Base-by-base conservation (phyloP, 2,888 invertebrate genomes). In the Synergus gifuensis region DNA sequence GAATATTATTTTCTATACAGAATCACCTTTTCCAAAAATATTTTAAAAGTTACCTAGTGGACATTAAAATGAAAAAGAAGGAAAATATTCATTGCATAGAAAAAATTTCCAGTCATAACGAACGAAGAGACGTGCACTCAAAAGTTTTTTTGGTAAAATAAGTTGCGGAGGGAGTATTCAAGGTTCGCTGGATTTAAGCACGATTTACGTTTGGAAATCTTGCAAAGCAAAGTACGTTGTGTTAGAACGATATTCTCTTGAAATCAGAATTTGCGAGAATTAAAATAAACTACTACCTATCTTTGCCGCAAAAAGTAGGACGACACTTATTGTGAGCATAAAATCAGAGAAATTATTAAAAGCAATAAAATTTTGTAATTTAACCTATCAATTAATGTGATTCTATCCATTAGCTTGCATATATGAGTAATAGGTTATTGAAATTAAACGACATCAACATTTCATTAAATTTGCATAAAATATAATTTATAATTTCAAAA, bases 81-180 rank as follows among this genome's bases (percentile, higher is more conserved):
- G 7, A 36, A 36, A 36, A 36, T 60, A 1, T 22, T 1, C 18
- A 22, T 60, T 22, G 3, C n/a, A 11, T 5, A 60, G 60, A 4
- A 60, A 60, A 22, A 12, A 36, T n/a, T 36, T 40, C 14, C 0
- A 73, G 16, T 54, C n/a, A 4, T 36, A 73, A 73, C 36, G 73
- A 73, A 73, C 54, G n/a, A 54, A 73, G 64, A 40, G 40, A 66
- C n/a, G n/a, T 54, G 54, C 40, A 16, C n/a, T 36, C 49, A 54
- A 36, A 28, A 58, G 62, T 66, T 77, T 79, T 79, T 63, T 64
- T 60, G 73, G 79, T 80, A 81, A 81, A 78, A 81, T 83, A 84
- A 84, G 79, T 84, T 83, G 76, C 28, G 69, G 63, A 76, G 62
- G 79, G 76, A 62, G 54, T 22, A 82, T 79, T 66, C 78, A 60